phyloP scores from a whole-genome alignment of 2,888 invertebrate species.

The Ectropis crepuscularia region DNA sequence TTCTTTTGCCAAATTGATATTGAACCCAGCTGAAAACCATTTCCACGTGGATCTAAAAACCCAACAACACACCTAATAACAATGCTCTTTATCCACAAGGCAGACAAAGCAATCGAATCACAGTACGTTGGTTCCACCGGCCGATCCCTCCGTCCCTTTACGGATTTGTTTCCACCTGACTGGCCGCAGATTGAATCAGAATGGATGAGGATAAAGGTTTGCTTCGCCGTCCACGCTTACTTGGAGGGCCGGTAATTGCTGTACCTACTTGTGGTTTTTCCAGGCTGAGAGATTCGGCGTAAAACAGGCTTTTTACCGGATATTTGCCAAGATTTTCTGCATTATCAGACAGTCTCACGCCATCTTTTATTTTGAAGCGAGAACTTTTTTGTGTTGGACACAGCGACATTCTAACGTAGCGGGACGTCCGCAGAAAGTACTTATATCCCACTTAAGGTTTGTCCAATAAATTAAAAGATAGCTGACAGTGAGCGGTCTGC shows the following conservation, averaged over 20 bases:
- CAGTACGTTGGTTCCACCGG: slow-evolving; percentile 33
- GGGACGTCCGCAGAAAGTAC: too few species aligned
- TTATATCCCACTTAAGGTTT: too few species aligned
- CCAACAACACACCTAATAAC: slow-evolving; percentile 27
- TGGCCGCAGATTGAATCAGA: slow-evolving; percentile 30
- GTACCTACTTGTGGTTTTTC: slow-evolving; percentile 12
- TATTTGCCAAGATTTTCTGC: neutral
- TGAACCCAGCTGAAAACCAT: neutral
- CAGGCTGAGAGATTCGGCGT: slow-evolving; percentile 3
- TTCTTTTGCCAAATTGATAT: too few species aligned
- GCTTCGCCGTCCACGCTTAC: slow-evolving; percentile 16
- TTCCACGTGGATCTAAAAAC: slow-evolving; percentile 7
- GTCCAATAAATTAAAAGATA: too few species aligned
- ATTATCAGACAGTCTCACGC: neutral
- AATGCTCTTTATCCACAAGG: slow-evolving; percentile 28
- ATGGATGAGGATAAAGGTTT: slow-evolving; percentile 30
- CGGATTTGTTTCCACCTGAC: slow-evolving; percentile 29
- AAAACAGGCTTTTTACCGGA: neutral
- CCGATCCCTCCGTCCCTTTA: slow-evolving; percentile 25
- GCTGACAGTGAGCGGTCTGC: too few species aligned
- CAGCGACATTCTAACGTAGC: too few species aligned
- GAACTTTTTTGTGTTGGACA: too few species aligned
- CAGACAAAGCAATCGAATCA: slow-evolving; percentile 38
- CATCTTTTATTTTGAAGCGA: too few species aligned
- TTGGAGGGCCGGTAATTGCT: slow-evolving; percentile 22